Percentiles rank a stretch among this genome's conserved stretches.
These are phyloP conservation scores for Myodes glareolus DNA, from an alignment of 2,113 vertebrate genomes.

Conservation along the genomic window DNA sequence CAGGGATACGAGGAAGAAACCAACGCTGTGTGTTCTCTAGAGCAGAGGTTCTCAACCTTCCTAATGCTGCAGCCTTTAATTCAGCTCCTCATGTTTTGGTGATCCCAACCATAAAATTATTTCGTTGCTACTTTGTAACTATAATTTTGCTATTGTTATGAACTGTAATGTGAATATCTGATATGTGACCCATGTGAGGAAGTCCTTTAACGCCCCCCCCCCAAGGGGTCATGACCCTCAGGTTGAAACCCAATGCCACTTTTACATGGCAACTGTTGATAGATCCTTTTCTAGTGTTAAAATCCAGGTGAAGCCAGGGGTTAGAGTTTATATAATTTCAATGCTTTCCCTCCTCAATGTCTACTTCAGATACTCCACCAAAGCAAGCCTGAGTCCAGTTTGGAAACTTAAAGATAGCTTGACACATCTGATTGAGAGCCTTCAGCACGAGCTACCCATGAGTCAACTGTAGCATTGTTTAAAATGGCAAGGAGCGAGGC, in stretches of 20 bases:
- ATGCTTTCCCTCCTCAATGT: background rate
- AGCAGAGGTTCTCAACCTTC: background rate
- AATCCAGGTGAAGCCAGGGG: background rate
- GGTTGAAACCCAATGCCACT: background rate
- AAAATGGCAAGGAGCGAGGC: background rate
- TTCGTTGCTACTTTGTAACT: background rate
- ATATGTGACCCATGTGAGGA: background rate
- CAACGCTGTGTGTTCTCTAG: background rate
- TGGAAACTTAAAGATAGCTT: background rate
- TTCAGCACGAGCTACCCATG: background rate
- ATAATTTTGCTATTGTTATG: background rate
- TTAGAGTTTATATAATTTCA: background rate
- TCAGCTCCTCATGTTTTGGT: background rate
- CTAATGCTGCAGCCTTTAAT: background rate
- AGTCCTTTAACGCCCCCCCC: background rate
- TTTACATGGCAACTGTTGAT: background rate
- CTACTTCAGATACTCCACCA: background rate
- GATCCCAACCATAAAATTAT: background rate
- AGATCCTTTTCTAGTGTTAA: background rate
- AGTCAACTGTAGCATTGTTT: background rate
- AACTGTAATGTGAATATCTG: background rate
- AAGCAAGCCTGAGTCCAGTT: constrained; percentile 7
- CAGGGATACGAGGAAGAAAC: background rate
- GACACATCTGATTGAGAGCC: background rate
- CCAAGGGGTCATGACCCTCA: background rate